These are phyloP conservation scores for Apus apus DNA, from an alignment of 2,113 vertebrate species.

Conservation along the genomic window DNA sequence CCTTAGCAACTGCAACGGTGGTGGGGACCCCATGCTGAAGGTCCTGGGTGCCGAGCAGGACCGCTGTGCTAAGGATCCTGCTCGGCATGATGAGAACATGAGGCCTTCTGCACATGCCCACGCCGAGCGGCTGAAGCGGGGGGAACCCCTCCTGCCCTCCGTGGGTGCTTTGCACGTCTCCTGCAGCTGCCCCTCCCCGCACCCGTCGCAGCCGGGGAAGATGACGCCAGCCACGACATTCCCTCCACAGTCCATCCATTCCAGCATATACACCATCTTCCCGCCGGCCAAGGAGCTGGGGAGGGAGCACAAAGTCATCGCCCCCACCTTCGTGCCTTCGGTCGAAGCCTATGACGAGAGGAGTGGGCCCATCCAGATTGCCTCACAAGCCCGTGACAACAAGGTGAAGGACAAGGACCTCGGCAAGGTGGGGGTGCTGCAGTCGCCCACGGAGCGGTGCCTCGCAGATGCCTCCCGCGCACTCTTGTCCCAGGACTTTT, in stretches of 20 bases:
- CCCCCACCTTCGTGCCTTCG: slow-evolving; percentile 96
- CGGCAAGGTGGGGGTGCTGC: slow-evolving; percentile 74
- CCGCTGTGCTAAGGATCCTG: slow-evolving; percentile 76
- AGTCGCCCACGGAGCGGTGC: slow-evolving; percentile 78
- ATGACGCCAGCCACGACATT: slow-evolving; percentile 67
- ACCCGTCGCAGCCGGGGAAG: slow-evolving; percentile 68
- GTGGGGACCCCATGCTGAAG: slow-evolving; percentile 70
- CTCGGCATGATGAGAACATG: slow-evolving; percentile 78
- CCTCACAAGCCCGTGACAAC: slow-evolving; percentile 90
- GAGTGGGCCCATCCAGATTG: slow-evolving; percentile 90
- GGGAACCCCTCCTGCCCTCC: slow-evolving; percentile 77
- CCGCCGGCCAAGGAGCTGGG: slow-evolving; percentile 81
- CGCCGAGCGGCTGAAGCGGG: slow-evolving; percentile 76
- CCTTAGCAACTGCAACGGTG: slow-evolving; percentile 76
- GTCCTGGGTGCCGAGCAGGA: slow-evolving; percentile 79
- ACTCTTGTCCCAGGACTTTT: slow-evolving; percentile 76
- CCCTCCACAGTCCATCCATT: slow-evolving; percentile 76
- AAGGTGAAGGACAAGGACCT: slow-evolving; percentile 81
- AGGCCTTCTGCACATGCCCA: slow-evolving; percentile 72
- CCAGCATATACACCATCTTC: slow-evolving; percentile 82
- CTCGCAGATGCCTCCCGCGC: slow-evolving; percentile 71
- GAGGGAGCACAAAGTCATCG: slow-evolving; percentile 91
- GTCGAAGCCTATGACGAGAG: slow-evolving; percentile 93
- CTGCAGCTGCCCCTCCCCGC: slow-evolving; percentile 79
- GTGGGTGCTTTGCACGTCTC: slow-evolving; percentile 79